Conservation (phyloP, 2,113 vertebrate species). For the Centropus unirufus region DNA sequence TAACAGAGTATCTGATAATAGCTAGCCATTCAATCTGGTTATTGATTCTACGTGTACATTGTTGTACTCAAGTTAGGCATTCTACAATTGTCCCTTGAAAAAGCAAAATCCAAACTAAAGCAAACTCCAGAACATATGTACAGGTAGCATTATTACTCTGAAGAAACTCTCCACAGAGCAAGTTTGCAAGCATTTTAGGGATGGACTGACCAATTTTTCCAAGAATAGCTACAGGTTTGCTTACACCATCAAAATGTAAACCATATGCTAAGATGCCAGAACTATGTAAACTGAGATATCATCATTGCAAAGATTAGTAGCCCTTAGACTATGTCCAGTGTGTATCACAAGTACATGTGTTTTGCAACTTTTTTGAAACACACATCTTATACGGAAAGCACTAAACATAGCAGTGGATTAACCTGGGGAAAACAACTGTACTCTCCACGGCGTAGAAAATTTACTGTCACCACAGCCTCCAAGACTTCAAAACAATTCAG, state of each 20-base stretch:
- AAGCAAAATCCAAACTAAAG: not conserved
- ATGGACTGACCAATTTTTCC: not conserved
- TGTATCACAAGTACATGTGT: not conserved
- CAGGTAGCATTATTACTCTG: not conserved
- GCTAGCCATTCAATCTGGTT: not conserved
- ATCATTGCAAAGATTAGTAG: not conserved
- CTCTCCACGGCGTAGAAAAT: not conserved
- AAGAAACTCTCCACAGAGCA: not conserved
- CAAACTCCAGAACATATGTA: not conserved
- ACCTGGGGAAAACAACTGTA: not conserved
- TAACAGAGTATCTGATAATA: not conserved
- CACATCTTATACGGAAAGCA: not conserved
- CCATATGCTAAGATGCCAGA: not conserved
- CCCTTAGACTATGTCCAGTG: not conserved
- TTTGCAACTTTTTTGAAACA: not conserved
- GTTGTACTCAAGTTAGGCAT: not conserved
- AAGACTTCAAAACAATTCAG: not conserved
- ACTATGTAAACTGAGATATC: not conserved
- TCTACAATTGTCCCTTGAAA: not conserved
- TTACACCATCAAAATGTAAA: not conserved
- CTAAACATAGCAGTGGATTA: not conserved
- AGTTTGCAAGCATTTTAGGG: not conserved
- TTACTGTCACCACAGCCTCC: not conserved
- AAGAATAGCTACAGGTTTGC: not conserved
- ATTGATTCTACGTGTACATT: accelerated